A percentile compares a stretch with the other conserved stretches of the same genome.
phyloP scores from a whole-genome alignment of 2,113 vertebrate genomes.

The Uria aalge region DNA sequence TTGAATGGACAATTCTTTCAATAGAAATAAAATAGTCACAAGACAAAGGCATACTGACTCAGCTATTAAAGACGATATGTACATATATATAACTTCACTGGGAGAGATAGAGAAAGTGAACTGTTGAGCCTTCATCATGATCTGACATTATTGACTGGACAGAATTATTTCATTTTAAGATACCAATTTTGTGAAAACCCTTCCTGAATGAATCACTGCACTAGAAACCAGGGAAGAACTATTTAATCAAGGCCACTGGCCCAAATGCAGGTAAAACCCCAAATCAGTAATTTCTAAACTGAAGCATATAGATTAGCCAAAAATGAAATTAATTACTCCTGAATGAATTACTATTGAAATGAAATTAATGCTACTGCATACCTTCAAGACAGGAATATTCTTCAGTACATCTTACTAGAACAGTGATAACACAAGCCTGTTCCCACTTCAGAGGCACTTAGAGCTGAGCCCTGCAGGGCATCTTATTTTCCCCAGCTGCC shows the following conservation, averaged over 20 bases:
- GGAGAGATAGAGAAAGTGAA: background rate
- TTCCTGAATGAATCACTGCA: background rate
- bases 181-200: background rate
- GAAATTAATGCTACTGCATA: background rate
- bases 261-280: background rate
- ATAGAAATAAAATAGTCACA: background rate
- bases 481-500: background rate
- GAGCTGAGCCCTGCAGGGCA: background rate
- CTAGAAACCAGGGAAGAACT: background rate
- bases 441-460: background rate
- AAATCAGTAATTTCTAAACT: background rate
- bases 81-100: background rate
- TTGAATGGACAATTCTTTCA: background rate
- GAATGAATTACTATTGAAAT: background rate
- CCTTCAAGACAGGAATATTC: background rate
- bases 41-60: background rate
- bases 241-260: background rate
- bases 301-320: background rate
- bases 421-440: fast-evolving
- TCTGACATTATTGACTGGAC: background rate
- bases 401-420: background rate
- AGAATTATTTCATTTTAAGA: background rate
- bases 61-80: background rate
- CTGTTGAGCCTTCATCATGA: background rate
- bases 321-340: background rate